Conservation (phyloP, 2,797 vertebrate genomes). For the Periophthalmus magnuspinnatus region DNA sequence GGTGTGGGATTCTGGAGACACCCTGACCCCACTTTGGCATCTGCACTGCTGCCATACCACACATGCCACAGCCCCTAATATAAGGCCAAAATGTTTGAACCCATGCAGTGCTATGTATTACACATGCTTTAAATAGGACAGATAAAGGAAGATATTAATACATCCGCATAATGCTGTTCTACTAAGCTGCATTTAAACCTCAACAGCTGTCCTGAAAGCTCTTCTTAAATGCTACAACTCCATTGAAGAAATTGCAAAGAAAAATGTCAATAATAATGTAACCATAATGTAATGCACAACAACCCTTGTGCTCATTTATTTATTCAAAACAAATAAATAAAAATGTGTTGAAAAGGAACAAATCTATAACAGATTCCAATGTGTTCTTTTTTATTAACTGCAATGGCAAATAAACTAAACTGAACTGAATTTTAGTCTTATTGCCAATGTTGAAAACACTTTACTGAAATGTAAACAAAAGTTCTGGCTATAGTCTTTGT, state of each 20-base stretch:
- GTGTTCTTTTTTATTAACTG: too few species aligned
- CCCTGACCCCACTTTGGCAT: constrained; percentile 45
- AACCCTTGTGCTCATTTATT: neutral
- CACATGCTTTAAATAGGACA: constrained; percentile 11
- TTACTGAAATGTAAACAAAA: too few species aligned
- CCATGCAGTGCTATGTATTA: constrained; percentile 4
- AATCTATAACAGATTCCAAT: neutral
- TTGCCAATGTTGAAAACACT: neutral
- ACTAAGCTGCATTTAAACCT: constrained; percentile 2
- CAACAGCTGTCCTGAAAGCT: constrained; percentile 1
- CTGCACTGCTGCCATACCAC: constrained; percentile 44
- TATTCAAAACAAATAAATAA: neutral
- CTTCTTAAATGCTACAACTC: neutral
- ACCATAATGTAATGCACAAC: neutral
- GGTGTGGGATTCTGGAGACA: constrained; percentile 43
- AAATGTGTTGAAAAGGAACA: neutral
- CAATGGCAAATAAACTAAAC: too few species aligned
- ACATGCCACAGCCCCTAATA: constrained; percentile 41
- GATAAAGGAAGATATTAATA: constrained; percentile 6
- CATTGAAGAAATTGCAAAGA: neutral
- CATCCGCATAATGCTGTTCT: neutral
- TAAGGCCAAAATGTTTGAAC: constrained; percentile 5
- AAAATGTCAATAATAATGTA: neutral
- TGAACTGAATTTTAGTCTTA: neutral
- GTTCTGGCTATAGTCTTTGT: neutral